A percentile compares a stretch with the other conserved stretches of the same genome.
Evolutionary conservation across 2,888 invertebrate species (phyloP).

Genomic region (Masnerella sp.): DNA sequence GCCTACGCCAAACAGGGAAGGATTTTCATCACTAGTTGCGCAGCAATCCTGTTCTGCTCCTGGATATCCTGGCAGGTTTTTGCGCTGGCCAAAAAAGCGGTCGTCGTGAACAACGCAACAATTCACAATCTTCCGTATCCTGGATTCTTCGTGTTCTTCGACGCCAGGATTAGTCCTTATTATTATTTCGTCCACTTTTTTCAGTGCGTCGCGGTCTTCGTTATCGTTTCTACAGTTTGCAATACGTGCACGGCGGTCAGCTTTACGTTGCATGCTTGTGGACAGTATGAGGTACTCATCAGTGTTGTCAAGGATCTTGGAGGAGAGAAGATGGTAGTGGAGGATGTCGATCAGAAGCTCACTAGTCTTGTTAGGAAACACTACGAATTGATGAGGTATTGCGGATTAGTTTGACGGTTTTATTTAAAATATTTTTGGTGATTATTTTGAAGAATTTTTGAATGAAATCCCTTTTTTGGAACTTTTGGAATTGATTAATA

Average conservation of each 20-base stretch:
- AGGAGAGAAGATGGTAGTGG: background rate
- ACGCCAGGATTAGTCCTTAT: constrained; percentile 8
- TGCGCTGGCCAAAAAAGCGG: background rate
- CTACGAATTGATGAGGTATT: constrained; percentile 5
- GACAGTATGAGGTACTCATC: constrained; percentile 19
- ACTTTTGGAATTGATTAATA: too few relatives aligned
- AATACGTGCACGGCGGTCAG: constrained; percentile 12
- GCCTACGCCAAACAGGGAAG: constrained; percentile 12
- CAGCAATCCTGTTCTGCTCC: background rate
- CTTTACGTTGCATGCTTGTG: constrained; percentile 15
- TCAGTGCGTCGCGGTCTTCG: constrained; percentile 2
- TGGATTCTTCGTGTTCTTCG: constrained; percentile 5
- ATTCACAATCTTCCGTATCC: constrained; percentile 27
- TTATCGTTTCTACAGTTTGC: background rate
- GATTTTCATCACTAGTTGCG: background rate
- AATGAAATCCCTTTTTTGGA: too few relatives aligned
- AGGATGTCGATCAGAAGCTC: background rate
- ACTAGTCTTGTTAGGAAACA: constrained; percentile 5
- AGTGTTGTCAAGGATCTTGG: background rate
- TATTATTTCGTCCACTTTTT: constrained; percentile 18
- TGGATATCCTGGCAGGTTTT: constrained; percentile 18
- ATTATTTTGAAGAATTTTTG: too few relatives aligned
- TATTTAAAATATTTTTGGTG: background rate
- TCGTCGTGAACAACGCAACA: background rate
- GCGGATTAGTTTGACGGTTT: too few relatives aligned